Conservation (phyloP, 2,113 vertebrate genomes). For the Clarias macrocephalus region DNA sequence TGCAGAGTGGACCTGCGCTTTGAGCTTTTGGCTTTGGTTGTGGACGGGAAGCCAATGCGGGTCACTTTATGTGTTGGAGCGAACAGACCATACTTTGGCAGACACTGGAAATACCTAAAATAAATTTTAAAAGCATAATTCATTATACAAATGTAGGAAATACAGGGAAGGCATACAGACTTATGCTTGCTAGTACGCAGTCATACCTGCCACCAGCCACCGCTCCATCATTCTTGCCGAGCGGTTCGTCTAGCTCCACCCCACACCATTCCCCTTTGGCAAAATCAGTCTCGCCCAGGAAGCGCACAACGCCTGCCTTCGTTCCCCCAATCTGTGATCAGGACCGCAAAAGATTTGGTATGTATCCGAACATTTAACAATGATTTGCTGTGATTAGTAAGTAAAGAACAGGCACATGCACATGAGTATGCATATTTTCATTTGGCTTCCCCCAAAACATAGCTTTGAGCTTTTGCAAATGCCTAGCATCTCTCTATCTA, state of each 20-base stretch:
- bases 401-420: background rate
- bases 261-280: slow-evolving; percentile 98
- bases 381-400: background rate
- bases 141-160: background rate
- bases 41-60: slow-evolving; percentile 95
- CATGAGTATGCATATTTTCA: background rate
- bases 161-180: background rate
- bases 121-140: background rate
- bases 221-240: slow-evolving; percentile 97
- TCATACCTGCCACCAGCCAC: slow-evolving; percentile 91
- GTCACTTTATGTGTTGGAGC: slow-evolving; percentile 97
- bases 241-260: slow-evolving; percentile 93
- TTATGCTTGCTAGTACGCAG: background rate
- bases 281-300: slow-evolving; percentile 94
- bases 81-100: slow-evolving; percentile 93
- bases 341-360: background rate
- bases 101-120: slow-evolving; percentile 94
- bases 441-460: background rate
- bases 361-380: background rate
- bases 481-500: background rate
- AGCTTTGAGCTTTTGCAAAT: background rate
- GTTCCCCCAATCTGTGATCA: slow-evolving; percentile 86
- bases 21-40: slow-evolving; percentile 87
- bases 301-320: slow-evolving; percentile 95
- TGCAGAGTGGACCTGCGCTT: slow-evolving; percentile 84